Conservation (phyloP, 2,113 vertebrate species). For the Paradoxurus hermaphroditus region DNA sequence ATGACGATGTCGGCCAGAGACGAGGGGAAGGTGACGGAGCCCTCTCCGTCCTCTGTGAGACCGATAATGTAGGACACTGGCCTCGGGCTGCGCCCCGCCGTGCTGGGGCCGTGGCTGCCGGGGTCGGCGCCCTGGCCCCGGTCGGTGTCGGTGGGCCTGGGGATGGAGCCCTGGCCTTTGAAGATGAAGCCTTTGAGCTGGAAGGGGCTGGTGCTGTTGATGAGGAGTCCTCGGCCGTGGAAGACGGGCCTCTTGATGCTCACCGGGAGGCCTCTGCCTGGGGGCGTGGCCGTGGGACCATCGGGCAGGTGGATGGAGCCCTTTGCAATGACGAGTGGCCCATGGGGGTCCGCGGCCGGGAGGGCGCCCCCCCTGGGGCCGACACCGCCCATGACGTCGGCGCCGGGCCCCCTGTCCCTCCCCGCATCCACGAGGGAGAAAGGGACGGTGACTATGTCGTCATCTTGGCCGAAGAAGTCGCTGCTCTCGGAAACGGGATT, state of each 20-base stretch:
- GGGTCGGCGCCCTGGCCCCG: not conserved
- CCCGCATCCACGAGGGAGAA: not conserved
- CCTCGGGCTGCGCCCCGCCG: fast-evolving
- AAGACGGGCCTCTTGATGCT: not conserved
- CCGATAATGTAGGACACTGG: not conserved
- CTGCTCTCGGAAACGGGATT: not conserved
- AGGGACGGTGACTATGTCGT: not conserved
- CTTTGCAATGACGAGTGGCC: fast-evolving
- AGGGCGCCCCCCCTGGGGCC: fast-evolving
- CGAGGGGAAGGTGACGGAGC: not conserved
- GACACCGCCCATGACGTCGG: fast-evolving
- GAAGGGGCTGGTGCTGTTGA: not conserved
- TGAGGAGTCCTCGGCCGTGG: not conserved
- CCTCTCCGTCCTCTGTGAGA: not conserved
- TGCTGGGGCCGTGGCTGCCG: fast-evolving
- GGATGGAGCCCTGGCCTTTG: not conserved
- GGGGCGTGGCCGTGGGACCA: fast-evolving
- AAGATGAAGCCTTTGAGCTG: not conserved
- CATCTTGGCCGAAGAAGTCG: not conserved
- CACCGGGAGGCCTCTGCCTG: not conserved
- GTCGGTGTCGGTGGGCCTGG: fast-evolving
- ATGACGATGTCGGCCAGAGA: not conserved
- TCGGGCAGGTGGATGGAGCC: not conserved
- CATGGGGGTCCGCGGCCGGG: fast-evolving
- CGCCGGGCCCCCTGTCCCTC: fast-evolving